Evolutionary conservation across 92 coral and sea anemone species (phyloP).

Genomic region (Palythoa grandiflora): DNA sequence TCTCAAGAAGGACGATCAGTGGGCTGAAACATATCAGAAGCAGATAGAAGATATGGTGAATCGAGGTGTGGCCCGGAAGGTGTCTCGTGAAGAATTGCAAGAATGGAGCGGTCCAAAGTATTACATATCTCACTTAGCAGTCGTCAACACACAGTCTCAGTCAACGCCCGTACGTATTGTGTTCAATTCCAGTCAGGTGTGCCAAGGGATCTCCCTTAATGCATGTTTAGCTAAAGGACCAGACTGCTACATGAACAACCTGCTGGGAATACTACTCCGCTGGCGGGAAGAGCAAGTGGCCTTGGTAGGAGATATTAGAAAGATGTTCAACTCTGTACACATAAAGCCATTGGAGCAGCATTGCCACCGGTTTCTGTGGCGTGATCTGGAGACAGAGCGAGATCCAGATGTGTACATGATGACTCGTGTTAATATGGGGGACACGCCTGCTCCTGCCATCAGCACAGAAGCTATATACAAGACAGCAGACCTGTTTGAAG

Average conservation of each 20-base stretch:
- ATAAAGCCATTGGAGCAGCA: neutral
- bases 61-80: slow-evolving; percentile 65
- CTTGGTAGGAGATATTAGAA: slow-evolving; percentile 52
- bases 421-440: slow-evolving; percentile 67
- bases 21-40: slow-evolving; percentile 67
- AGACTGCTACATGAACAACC: slow-evolving; percentile 50
- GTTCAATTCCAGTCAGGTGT: slow-evolving; percentile 69
- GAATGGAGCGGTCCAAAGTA: slow-evolving; percentile 66
- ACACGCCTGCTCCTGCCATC: slow-evolving; percentile 69
- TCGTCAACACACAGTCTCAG: slow-evolving; percentile 61
- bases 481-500: slow-evolving; percentile 60
- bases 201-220: slow-evolving; percentile 58
- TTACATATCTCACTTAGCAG: slow-evolving; percentile 77
- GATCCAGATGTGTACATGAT: slow-evolving; percentile 54
- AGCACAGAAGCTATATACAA: slow-evolving; percentile 77
- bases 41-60: slow-evolving; percentile 50
- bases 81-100: slow-evolving; percentile 52
- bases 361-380: slow-evolving; percentile 53
- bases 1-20: slow-evolving; percentile 61
- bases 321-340: slow-evolving; percentile 53
- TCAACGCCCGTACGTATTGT: slow-evolving; percentile 75
- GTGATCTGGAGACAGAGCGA: slow-evolving; percentile 45
- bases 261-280: slow-evolving; percentile 61
- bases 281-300: slow-evolving; percentile 50
- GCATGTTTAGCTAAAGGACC: slow-evolving; percentile 73